Evolutionary conservation across 1,140 invertebrate species (phyloP).

Genomic region (Hyphantria cunea): DNA sequence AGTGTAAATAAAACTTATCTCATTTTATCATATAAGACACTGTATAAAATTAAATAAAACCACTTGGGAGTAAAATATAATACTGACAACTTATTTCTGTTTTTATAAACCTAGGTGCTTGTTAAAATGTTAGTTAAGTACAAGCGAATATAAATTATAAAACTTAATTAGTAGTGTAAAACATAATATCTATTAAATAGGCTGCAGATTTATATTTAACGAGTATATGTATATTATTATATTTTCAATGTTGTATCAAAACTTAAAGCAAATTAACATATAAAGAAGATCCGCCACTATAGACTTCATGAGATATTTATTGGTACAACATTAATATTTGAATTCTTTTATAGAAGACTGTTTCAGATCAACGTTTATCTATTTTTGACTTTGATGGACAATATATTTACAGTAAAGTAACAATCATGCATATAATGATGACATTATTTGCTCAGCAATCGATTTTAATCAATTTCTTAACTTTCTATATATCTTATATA

Average conservation of each 20-base stretch:
- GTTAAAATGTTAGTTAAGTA: constrained; percentile 14
- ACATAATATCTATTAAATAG: constrained; percentile 8
- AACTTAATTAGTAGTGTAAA: constrained; percentile 14
- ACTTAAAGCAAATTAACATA: background rate
- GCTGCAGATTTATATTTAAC: background rate
- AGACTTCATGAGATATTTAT: no score
- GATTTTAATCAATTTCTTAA: no score
- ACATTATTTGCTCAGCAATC: no score
- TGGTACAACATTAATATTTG: no score
- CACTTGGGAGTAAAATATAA: constrained; percentile 10
- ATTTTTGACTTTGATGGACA: no score
- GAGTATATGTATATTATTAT: no score
- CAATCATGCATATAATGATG: no score
- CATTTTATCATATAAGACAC: background rate
- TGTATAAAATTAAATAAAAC: constrained; percentile 3
- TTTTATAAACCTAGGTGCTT: background rate
- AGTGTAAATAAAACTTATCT: no score
- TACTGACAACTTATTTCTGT: constrained; percentile 14
- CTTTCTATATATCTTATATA: no score
- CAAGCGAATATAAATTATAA: constrained; percentile 8
- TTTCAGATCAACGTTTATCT: no score
- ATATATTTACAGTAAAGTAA: no score
- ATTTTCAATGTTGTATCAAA: background rate
- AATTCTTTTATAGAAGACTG: no score
- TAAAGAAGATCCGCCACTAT: background rate